Percentiles rank a stretch among this genome's conserved stretches.
phyloP scores from a whole-genome alignment of 2,888 invertebrate species.

The Leucoptera coffeella region DNA sequence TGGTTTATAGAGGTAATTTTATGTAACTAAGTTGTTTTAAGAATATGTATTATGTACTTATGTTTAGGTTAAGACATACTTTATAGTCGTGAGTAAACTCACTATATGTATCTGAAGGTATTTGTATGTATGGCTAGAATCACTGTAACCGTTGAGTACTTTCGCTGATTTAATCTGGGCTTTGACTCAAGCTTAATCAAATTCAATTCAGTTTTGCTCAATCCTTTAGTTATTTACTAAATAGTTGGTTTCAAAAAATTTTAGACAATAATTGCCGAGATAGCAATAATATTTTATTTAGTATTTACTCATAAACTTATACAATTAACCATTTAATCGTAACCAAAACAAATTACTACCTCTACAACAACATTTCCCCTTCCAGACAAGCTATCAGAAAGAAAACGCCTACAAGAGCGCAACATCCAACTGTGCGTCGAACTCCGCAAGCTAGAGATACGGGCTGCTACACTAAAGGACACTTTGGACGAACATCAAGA shows the following conservation, averaged over 20 bases:
- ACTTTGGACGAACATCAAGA: conserved; percentile 40
- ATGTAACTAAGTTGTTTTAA: too few species aligned
- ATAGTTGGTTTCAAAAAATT: background rate
- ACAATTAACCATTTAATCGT: background rate
- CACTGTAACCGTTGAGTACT: too few species aligned
- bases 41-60: background rate
- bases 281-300: background rate
- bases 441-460: conserved; percentile 31
- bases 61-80: too few species aligned
- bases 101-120: too few species aligned
- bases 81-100: too few species aligned
- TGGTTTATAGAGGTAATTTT: conserved; percentile 14
- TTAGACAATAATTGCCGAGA: background rate
- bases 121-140: too few species aligned
- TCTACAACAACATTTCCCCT: conserved; percentile 5
- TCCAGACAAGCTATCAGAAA: conserved; percentile 37
- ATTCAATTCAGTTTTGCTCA: too few species aligned
- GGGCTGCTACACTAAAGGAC: conserved; percentile 35
- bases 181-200: too few species aligned
- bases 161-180: too few species aligned
- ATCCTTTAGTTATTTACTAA: too few species aligned
- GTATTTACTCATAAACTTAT: background rate
- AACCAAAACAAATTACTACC: background rate
- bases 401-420: conserved; percentile 34
- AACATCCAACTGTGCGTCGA: conserved; percentile 39